Evolutionary conservation across 30 jellyfish, hydroid and myxozoan genomes (phyloP).

Genomic region (Hydra vulgaris): DNA sequence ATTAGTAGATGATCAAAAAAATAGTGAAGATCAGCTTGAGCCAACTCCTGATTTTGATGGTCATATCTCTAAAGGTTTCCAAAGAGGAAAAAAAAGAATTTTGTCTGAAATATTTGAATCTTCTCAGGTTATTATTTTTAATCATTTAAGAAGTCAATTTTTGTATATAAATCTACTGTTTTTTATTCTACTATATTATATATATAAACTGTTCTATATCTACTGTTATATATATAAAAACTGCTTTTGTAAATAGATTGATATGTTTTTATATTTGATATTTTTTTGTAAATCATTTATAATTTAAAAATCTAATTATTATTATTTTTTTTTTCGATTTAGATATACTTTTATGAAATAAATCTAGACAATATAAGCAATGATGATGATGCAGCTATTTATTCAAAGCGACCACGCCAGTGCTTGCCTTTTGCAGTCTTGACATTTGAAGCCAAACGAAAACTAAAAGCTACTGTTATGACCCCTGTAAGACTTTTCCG

Average conservation of each 20-base stretch:
- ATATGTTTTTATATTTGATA: no score
- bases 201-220: no score
- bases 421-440: conserved; percentile 68
- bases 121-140: conserved; percentile 38
- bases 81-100: conserved; percentile 23
- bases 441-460: conserved; percentile 17
- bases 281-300: no score
- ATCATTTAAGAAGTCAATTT: neutral
- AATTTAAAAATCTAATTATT: no score
- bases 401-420: conserved; percentile 66
- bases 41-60: conserved; percentile 77
- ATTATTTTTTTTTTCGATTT: neutral
- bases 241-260: no score
- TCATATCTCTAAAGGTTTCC: conserved; percentile 52
- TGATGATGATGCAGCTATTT: conserved; percentile 31
- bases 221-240: no score
- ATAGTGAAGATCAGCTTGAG: conserved; percentile 27
- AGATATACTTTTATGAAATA: conserved; percentile 66
- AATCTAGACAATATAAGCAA: conserved; percentile 13
- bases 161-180: neutral
- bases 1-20: conserved; percentile 21
- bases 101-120: conserved; percentile 35
- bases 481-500: neutral
- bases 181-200: no score
- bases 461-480: conserved; percentile 1